phyloP scores from a whole-genome alignment of 1,140 invertebrate species.

The Colletes gigas region DNA sequence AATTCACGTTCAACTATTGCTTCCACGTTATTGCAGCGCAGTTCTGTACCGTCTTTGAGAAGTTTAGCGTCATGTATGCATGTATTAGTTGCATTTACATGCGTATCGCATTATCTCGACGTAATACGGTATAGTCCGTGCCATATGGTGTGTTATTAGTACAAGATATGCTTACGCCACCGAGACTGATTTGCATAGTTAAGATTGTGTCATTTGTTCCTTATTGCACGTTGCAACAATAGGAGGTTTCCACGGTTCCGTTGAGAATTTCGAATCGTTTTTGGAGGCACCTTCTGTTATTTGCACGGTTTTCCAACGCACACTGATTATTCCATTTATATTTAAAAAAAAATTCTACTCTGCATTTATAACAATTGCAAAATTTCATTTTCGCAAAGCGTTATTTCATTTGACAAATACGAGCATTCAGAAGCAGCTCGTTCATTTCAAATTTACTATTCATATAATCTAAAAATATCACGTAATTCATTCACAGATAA shows the following conservation, averaged over 20 bases:
- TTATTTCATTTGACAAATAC: no score
- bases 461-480: no score
- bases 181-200: slow-evolving; percentile 25
- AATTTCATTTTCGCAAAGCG: no score
- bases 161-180: slow-evolving; percentile 33
- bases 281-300: neutral
- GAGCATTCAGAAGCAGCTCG: no score
- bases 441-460: no score
- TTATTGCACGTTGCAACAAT: neutral
- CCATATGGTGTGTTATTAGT: slow-evolving; percentile 45
- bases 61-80: slow-evolving; percentile 26
- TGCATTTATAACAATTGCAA: no score
- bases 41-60: slow-evolving; percentile 32
- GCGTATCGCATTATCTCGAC: slow-evolving; percentile 41
- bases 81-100: slow-evolving; percentile 42
- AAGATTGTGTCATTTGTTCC: slow-evolving; percentile 5
- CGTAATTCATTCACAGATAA: no score
- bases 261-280: neutral
- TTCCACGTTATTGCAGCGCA: slow-evolving; percentile 12
- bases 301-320: neutral
- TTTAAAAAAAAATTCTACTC: no score
- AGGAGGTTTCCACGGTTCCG: neutral
- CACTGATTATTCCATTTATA: no score
- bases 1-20: slow-evolving; percentile 1
- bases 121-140: slow-evolving; percentile 25